Base-by-base conservation (phyloP, 1,140 invertebrate species). In the Thrips palmi region DNA sequence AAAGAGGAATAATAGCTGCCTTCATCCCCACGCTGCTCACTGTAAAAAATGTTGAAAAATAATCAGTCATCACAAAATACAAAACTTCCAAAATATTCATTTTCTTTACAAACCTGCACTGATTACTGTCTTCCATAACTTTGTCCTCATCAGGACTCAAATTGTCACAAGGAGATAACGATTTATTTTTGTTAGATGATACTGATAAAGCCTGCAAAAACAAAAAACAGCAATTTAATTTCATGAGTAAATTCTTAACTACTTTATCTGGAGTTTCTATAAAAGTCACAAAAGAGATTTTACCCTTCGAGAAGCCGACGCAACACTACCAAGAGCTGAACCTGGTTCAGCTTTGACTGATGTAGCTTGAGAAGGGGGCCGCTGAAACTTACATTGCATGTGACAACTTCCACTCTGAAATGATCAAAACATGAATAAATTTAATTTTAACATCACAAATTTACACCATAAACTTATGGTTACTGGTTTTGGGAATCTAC, bases 281-380 rank as follows among this genome's bases (percentile, higher is more conserved):
- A 10, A n/a, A 7, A 17, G 7, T 11, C 14, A 33, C 7, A 33
- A 17, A 27, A 27, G 21, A 14, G 4, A 6, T 33, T 22, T 42
- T 19, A 43, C 38, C 32, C 45, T 41, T 11, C 45, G 19, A 19
- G 52, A 53, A 17, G 54, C 58, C 6, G 60, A 63, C 18, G 58
- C 56, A 23, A 58, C 55, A 17, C 59, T 62, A 19, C 57, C 59
- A 47, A 64, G 56, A 3, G 47, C 60, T 42, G 67, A 71, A 1
- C 70, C 67, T 3, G 67, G 66, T 45, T 74, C 71, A 0, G 63
- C 70, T 48, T 72, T 72, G 1, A 71, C 57, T 12, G 68, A 71
- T 0, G 69, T 71, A 2, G 65, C 64, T 49, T 65, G 67, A 18
- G 66, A 70, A 0, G 61, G 56, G 8, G 68, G 57, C 14, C 49